Evolutionary conservation across 2,888 invertebrate genomes (phyloP).

Genomic region (Schizaphis graminum): DNA sequence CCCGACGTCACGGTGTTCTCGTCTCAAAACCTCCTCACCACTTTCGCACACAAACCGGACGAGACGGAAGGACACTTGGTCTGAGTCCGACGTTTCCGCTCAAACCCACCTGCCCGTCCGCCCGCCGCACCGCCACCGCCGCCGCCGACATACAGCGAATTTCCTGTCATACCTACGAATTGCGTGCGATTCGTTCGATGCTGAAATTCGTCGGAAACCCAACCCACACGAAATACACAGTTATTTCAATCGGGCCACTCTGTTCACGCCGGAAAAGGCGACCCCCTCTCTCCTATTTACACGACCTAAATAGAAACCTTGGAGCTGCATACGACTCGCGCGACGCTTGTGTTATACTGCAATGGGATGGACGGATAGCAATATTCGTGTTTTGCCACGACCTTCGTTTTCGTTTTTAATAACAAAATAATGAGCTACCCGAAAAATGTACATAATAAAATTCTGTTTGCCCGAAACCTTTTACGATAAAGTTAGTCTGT

Average conservation of each 20-base stretch:
- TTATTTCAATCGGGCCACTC: background rate
- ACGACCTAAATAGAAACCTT: background rate
- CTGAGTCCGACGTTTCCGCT: slow-evolving; percentile 66
- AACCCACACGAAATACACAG: background rate
- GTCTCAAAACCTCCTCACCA: slow-evolving; percentile 66
- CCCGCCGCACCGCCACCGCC: too few relatives aligned
- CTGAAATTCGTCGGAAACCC: background rate
- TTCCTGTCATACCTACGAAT: background rate
- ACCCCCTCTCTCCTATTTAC: background rate
- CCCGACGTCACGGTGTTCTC: slow-evolving; percentile 67
- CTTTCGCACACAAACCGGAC: slow-evolving; percentile 67
- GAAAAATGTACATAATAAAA: background rate
- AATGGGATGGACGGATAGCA: background rate
- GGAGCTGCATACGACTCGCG: background rate
- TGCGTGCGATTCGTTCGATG: background rate
- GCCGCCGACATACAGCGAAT: background rate
- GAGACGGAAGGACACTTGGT: slow-evolving; percentile 70
- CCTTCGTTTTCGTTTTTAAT: background rate
- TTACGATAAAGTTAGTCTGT: background rate
- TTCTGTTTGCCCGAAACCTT: background rate
- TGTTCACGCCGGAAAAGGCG: background rate
- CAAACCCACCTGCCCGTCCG: background rate
- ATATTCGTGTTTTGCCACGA: background rate
- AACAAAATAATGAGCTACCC: background rate
- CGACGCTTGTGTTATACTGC: background rate